Percentiles rank a stretch among this genome's conserved stretches.
phyloP scores from a whole-genome alignment of 2,888 invertebrate species.

The Scelioninae gen. 1 region DNA sequence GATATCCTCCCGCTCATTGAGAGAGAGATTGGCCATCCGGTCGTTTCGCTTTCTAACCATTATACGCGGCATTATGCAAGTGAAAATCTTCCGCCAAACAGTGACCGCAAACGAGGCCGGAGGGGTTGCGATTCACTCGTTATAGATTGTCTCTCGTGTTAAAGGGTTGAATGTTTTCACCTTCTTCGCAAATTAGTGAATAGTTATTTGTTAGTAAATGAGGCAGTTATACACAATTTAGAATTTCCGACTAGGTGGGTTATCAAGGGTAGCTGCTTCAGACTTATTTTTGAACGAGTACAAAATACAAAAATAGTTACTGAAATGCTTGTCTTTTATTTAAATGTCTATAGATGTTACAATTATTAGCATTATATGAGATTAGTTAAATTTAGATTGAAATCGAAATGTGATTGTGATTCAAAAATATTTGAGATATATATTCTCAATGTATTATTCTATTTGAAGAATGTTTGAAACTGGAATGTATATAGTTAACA shows the following conservation, averaged over 20 bases:
- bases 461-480: constrained; percentile 18
- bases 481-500: constrained; percentile 12
- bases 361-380: not conserved
- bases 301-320: not conserved
- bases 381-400: not conserved
- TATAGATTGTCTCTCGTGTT: constrained; percentile 42
- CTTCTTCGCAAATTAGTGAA: constrained; percentile 53
- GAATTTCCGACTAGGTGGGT: not conserved
- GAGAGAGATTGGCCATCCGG: constrained; percentile 77
- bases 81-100: constrained; percentile 65
- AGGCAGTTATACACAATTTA: constrained; percentile 3
- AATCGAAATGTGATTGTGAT: not conserved
- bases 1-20: constrained; percentile 80
- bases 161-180: constrained; percentile 62
- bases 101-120: constrained; percentile 58
- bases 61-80: constrained; percentile 64
- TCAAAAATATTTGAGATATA: constrained; percentile 7
- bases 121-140: constrained; percentile 42
- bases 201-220: constrained; percentile 36
- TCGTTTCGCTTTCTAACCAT: constrained; percentile 68
- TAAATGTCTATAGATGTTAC: not conserved
- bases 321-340: too few species aligned
- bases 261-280: not conserved
- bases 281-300: too few species aligned
- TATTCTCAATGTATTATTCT: not conserved